These are phyloP conservation scores for Cololabis saira DNA, from an alignment of 2,113 vertebrate genomes.

Conservation along the genomic window DNA sequence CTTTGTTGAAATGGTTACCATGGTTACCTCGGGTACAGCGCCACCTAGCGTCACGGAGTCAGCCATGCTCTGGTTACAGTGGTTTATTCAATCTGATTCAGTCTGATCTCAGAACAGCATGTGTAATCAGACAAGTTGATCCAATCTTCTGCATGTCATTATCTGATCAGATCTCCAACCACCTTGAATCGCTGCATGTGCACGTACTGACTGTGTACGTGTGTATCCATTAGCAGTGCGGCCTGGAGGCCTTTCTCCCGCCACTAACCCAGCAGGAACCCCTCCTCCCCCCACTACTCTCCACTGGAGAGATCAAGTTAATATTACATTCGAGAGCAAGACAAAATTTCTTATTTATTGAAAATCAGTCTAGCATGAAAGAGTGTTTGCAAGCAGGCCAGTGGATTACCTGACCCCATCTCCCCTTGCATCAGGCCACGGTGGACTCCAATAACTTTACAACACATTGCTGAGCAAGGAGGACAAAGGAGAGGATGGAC, in stretches of 20 bases:
- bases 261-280: conserved; percentile 33
- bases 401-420: conserved; percentile 85
- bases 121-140: too few relatives aligned
- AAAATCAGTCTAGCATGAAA: conserved; percentile 84
- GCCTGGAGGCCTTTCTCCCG: conserved; percentile 56
- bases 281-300: conserved; percentile 53
- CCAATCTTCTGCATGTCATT: too few relatives aligned
- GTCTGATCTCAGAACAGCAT: too few relatives aligned
- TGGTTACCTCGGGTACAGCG: too few relatives aligned
- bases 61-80: too few relatives aligned
- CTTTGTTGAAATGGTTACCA: too few relatives aligned
- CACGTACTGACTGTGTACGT: conserved; percentile 74
- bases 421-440: conserved; percentile 61
- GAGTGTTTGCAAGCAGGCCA: conserved; percentile 75
- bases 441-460: conserved; percentile 51
- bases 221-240: conserved; percentile 71
- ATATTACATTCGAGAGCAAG: conserved; percentile 84
- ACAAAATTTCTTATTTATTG: conserved; percentile 90
- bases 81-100: too few relatives aligned
- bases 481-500: conserved; percentile 56
- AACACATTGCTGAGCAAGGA: conserved; percentile 36
- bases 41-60: too few relatives aligned
- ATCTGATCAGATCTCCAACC: too few relatives aligned
- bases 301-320: conserved; percentile 84
- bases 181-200: too few relatives aligned